Evolutionary conservation across 2,888 invertebrate genomes (phyloP).

Genomic region (Latrodectus elegans): DNA sequence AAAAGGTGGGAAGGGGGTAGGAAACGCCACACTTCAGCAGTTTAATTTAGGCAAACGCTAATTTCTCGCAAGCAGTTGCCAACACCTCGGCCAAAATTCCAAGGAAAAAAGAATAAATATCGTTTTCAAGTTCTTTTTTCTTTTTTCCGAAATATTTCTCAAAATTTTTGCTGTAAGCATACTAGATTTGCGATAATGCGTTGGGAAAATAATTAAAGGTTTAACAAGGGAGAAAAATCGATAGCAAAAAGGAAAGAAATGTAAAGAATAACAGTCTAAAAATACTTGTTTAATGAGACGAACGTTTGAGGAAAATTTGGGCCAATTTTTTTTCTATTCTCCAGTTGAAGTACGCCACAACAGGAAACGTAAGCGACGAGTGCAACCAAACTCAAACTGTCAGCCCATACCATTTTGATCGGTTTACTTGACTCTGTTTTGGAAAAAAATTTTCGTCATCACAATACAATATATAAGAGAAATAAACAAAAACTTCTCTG

Average conservation of each 20-base stretch:
- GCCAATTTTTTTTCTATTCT: slow-evolving; percentile 22
- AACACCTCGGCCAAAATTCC: not conserved
- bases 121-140: not conserved
- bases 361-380: too few species aligned
- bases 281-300: slow-evolving; percentile 48
- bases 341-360: too few species aligned
- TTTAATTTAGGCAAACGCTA: slow-evolving; percentile 63
- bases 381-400: too few species aligned
- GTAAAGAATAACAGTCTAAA: slow-evolving; percentile 37
- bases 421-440: too few species aligned
- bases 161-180: not conserved
- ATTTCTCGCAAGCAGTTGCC: slow-evolving; percentile 16
- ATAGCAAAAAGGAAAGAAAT: slow-evolving; percentile 6
- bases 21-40: slow-evolving; percentile 46
- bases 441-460: too few species aligned
- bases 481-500: too few species aligned
- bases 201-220: not conserved
- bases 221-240: not conserved
- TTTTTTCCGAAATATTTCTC: not conserved
- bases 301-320: slow-evolving; percentile 18
- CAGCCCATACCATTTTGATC: too few species aligned
- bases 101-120: not conserved
- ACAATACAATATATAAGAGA: too few species aligned
- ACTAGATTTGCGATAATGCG: not conserved
- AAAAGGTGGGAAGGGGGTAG: not conserved